A percentile compares a stretch with the other conserved stretches of the same genome.
Evolutionary conservation across 2,113 vertebrate species (phyloP).

Genomic region (Tylochromis polylepis): DNA sequence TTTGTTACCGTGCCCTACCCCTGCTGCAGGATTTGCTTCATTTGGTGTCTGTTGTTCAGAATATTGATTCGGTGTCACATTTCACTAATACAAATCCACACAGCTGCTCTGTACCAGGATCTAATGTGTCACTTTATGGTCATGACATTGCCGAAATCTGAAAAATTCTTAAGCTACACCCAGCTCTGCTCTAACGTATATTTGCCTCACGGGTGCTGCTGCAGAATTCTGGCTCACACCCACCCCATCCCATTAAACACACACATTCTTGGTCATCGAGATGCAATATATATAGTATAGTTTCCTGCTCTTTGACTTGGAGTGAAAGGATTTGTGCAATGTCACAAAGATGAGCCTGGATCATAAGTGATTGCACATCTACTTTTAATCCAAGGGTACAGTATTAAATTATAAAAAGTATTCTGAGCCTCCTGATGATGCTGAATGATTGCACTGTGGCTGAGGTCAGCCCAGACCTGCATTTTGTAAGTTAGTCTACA

Average conservation of each 20-base stretch:
- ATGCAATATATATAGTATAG: not conserved
- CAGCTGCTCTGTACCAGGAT: not conserved
- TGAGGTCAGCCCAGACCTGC: not conserved
- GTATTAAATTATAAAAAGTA: not conserved
- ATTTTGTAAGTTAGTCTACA: not conserved
- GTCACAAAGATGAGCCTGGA: not conserved
- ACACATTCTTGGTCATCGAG: not conserved
- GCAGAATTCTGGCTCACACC: not conserved
- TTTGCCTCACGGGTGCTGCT: not conserved
- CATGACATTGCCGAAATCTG: not conserved
- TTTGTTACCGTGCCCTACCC: not conserved
- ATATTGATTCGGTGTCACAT: not conserved
- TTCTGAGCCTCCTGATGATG: not conserved
- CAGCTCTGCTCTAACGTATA: not conserved
- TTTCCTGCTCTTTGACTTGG: not conserved
- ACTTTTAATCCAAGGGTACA: not conserved
- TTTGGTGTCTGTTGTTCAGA: not conserved
- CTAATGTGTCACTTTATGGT: not conserved
- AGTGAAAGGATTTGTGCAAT: not conserved
- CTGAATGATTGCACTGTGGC: not conserved
- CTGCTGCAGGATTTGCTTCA: constrained; percentile 17
- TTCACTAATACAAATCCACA: not conserved
- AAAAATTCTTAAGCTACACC: not conserved
- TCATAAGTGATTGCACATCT: not conserved
- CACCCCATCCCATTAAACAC: not conserved